Evolutionary conservation across 2,797 vertebrate species (phyloP).

Genomic region (Hyperoplus lanceolatus): DNA sequence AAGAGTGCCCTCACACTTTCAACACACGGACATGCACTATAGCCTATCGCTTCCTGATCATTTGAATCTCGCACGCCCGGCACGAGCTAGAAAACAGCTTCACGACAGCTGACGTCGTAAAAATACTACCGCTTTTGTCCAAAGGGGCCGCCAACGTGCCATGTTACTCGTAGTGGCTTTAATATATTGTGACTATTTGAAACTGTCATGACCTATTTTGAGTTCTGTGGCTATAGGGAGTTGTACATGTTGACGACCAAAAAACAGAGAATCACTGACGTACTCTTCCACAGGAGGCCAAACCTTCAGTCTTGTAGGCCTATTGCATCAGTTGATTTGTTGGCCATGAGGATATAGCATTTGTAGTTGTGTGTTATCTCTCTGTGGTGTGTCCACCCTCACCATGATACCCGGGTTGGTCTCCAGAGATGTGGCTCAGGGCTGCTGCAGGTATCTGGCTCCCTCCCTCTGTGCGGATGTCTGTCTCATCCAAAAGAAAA

Average conservation of each 20-base stretch:
- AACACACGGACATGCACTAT: no score
- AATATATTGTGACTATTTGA: neutral
- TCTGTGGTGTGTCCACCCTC: constrained; percentile 17
- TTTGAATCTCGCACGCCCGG: no score
- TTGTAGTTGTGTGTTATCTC: constrained; percentile 36
- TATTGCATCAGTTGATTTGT: constrained; percentile 17
- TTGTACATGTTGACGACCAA: no score
- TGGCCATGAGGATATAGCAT: neutral
- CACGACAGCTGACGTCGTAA: no score
- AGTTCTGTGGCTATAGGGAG: neutral
- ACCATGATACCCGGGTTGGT: constrained; percentile 17
- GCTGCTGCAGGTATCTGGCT: constrained; percentile 54
- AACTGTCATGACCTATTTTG: neutral
- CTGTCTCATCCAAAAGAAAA: neutral
- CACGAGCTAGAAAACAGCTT: no score
- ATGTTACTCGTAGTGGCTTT: no score
- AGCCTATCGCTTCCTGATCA: no score
- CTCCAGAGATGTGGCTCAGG: neutral
- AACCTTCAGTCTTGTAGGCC: neutral
- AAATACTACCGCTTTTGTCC: no score
- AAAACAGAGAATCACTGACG: neutral
- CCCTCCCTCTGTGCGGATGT: constrained; percentile 61
- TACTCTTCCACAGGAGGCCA: neutral
- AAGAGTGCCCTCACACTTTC: no score
- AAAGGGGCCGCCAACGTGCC: no score